phyloP scores from a whole-genome alignment of 2,797 vertebrate species.

The Ciconia nigra region DNA sequence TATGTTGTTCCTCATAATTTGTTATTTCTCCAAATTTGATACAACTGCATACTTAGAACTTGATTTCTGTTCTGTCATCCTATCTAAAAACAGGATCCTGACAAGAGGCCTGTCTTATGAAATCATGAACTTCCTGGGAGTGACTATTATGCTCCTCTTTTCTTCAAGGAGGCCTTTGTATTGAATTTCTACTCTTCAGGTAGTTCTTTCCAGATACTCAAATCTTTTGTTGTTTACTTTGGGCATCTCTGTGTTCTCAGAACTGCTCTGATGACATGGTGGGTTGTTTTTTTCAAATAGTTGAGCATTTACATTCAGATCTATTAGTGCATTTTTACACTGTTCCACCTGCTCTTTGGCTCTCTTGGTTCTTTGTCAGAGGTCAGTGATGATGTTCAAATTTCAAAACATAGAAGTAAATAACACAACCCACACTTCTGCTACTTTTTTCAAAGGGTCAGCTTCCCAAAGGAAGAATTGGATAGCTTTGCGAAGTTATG shows the following conservation, averaged over 20 bases:
- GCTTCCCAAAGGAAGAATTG: neutral
- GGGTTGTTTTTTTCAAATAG: neutral
- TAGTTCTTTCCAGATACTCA: neutral
- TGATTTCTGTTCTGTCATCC: constrained; percentile 42
- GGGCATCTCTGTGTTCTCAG: neutral
- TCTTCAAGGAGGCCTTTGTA: neutral
- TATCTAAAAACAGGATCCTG: constrained; percentile 17
- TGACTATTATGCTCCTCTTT: neutral
- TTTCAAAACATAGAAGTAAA: constrained; percentile 17
- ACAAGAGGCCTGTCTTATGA: neutral
- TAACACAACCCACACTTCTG: neutral
- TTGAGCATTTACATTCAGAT: neutral
- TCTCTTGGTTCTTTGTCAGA: constrained; percentile 13
- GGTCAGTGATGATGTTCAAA: neutral
- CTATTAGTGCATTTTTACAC: neutral
- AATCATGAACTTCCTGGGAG: neutral
- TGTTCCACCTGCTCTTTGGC: constrained; percentile 5
- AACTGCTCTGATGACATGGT: neutral
- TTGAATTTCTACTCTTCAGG: neutral
- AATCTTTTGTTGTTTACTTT: neutral
- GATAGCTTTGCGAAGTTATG: neutral
- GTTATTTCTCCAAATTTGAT: neutral
- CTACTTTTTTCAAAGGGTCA: neutral
- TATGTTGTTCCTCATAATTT: constrained; percentile 54
- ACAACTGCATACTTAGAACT: constrained; percentile 28